Conservation (phyloP, 2,113 vertebrate genomes). For the Taurulus bubalis region DNA sequence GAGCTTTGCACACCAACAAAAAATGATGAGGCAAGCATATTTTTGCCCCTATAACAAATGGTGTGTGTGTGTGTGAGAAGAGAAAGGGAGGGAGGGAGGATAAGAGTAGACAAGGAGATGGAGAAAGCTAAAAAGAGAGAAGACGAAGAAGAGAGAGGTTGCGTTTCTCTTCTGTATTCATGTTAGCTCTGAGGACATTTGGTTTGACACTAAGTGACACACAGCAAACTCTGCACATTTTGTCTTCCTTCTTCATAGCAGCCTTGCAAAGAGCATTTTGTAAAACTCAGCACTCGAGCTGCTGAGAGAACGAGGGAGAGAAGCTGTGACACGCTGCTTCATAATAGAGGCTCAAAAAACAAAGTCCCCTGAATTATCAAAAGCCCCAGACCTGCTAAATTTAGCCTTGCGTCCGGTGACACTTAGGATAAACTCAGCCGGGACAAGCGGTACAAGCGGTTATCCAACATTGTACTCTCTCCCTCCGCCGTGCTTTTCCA, state of each 20-base stretch:
- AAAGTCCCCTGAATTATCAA: conserved; percentile 72
- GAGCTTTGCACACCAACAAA: conserved; percentile 74
- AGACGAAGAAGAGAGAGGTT: conserved; percentile 24
- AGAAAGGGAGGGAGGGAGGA: conserved; percentile 25
- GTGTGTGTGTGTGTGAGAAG: conserved; percentile 13
- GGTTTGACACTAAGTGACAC: conserved; percentile 69
- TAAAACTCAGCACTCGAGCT: conserved; percentile 60
- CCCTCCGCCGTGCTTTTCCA: conserved; percentile 43
- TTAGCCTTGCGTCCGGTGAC: conserved; percentile 63
- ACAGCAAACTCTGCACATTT: conserved; percentile 71
- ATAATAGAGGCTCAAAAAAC: conserved; percentile 53
- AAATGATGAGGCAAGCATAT: conserved; percentile 80
- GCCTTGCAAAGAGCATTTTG: conserved; percentile 48
- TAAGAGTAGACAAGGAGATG: conserved; percentile 33
- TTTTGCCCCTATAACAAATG: conserved; percentile 70
- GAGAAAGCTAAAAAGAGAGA: conserved; percentile 11
- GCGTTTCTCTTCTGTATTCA: conserved; percentile 29
- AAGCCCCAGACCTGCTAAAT: conserved; percentile 71
- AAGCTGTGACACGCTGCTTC: conserved; percentile 47
- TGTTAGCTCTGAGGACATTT: conserved; percentile 40
- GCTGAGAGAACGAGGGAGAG: conserved; percentile 37
- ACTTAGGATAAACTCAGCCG: conserved; percentile 65
- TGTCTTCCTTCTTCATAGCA: conserved; percentile 37
- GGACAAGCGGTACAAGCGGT: conserved; percentile 49
- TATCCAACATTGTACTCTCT: conserved; percentile 56